phyloP scores from a whole-genome alignment of 2,113 vertebrate species.

The Poeciliopsis retropinna region DNA sequence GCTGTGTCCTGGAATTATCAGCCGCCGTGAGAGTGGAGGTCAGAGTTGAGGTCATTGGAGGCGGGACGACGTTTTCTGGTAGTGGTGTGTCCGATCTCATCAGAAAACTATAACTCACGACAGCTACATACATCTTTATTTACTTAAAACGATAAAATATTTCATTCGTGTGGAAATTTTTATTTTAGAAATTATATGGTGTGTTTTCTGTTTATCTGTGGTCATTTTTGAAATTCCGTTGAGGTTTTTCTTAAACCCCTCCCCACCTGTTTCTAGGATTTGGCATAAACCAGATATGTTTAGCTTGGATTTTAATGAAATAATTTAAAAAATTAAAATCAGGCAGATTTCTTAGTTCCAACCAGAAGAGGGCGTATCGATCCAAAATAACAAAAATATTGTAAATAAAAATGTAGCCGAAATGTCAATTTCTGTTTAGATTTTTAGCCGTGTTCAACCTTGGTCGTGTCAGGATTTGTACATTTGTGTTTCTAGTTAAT shows the following conservation, averaged over 20 bases:
- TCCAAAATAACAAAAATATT: too few species aligned
- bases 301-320: neutral
- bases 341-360: too few species aligned
- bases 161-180: neutral
- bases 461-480: too few species aligned
- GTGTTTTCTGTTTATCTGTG: neutral
- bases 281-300: neutral
- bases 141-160: neutral
- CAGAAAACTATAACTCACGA: neutral
- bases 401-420: too few species aligned
- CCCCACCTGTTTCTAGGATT: neutral
- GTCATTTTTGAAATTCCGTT: too few species aligned
- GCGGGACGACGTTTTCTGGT: neutral
- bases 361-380: too few species aligned
- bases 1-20: slow-evolving; percentile 19
- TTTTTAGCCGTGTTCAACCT: too few species aligned
- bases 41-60: neutral
- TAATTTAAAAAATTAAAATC: neutral
- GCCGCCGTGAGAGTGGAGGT: neutral
- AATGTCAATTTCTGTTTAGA: too few species aligned
- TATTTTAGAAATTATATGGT: neutral
- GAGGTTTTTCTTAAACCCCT: too few species aligned
- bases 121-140: neutral
- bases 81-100: neutral
- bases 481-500: too few species aligned